Evolutionary conservation across 2,888 invertebrate species (phyloP).

Genomic region (Eupithecia tripunctaria): DNA sequence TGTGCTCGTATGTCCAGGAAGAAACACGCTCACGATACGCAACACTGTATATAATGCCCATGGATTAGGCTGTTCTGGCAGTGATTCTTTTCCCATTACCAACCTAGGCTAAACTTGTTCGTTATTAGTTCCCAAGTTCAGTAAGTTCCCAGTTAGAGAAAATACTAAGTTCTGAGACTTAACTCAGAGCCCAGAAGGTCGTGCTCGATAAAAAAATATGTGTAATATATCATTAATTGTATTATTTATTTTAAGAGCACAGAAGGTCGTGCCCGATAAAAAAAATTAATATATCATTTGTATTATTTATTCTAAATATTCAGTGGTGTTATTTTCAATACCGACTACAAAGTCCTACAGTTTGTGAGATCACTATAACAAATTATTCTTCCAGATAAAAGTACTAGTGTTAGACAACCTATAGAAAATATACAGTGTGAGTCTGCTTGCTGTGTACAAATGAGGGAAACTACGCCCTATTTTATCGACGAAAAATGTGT

Average conservation of each 20-base stretch:
- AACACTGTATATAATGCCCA: not conserved
- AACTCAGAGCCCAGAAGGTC: not conserved
- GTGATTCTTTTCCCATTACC: conserved; percentile 2
- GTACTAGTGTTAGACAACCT: not conserved
- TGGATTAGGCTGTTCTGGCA: not conserved
- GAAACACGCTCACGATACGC: not conserved
- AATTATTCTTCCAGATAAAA: no score
- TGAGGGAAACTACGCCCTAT: no score
- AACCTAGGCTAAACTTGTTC: not conserved
- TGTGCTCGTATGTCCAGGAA: not conserved
- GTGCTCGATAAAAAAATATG: not conserved
- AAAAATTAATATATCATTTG: no score
- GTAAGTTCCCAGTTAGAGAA: not conserved
- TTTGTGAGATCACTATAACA: no score
- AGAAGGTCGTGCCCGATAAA: not conserved
- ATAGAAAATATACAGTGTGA: not conserved
- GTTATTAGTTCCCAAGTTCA: not conserved
- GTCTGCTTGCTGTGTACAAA: no score
- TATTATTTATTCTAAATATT: no score
- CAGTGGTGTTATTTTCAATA: not conserved
- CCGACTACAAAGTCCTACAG: no score
- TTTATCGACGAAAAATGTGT: no score
- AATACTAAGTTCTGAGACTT: not conserved
- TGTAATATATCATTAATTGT: no score
- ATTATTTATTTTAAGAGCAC: not conserved